These are phyloP conservation scores for Lampropteryx suffumata DNA, from an alignment of 2,888 invertebrate genomes.

Conservation along the genomic window DNA sequence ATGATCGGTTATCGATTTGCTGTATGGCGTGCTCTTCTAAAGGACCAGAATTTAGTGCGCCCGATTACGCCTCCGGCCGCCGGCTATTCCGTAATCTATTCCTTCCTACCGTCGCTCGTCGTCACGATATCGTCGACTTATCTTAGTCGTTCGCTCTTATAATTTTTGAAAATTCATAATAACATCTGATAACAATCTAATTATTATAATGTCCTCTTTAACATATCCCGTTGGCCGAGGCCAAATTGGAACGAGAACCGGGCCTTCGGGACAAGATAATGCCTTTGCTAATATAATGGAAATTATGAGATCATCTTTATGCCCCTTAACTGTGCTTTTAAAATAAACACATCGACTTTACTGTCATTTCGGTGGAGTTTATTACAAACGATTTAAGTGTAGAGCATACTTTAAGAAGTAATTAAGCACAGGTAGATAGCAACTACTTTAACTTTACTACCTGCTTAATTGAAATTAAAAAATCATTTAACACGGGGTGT, in stretches of 20 bases:
- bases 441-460: constrained; percentile 13
- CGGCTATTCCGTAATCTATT: constrained; percentile 74
- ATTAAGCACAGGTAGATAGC: constrained; percentile 14
- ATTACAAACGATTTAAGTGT: constrained; percentile 16
- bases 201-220: constrained; percentile 82
- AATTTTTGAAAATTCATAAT: constrained; percentile 80
- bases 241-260: constrained; percentile 70
- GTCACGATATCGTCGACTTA: constrained; percentile 76
- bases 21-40: constrained; percentile 74
- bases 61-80: constrained; percentile 64
- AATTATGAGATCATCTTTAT: constrained; percentile 75
- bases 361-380: constrained; percentile 24
- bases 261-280: constrained; percentile 67
- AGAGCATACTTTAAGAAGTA: constrained; percentile 16
- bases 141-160: constrained; percentile 73
- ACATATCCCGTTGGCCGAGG: constrained; percentile 73
- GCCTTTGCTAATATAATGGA: constrained; percentile 72
- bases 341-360: constrained; percentile 63
- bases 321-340: constrained; percentile 71
- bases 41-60: constrained; percentile 74
- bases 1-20: constrained; percentile 80
- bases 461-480: neutral
- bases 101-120: constrained; percentile 59
- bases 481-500: neutral
- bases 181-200: constrained; percentile 81